A percentile compares a stretch with the other conserved stretches of the same genome.
phyloP scores from a whole-genome alignment of 2,113 vertebrate species.

The Prunella fulvescens region DNA sequence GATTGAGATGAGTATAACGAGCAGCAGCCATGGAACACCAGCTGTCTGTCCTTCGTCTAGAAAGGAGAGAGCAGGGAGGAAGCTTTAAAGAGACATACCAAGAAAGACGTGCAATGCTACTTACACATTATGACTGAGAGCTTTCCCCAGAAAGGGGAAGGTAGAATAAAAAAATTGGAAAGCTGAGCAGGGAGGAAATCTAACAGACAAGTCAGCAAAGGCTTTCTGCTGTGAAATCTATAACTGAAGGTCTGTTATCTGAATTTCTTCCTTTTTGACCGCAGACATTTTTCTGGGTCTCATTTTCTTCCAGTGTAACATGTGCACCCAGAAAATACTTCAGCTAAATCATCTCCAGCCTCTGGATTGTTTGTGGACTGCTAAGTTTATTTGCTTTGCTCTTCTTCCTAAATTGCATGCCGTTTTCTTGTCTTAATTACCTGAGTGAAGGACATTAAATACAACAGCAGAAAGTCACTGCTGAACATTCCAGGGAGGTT shows the following conservation, averaged over 20 bases:
- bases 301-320: background rate
- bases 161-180: background rate
- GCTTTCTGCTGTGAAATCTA: background rate
- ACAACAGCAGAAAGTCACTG: background rate
- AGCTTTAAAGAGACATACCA: background rate
- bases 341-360: background rate
- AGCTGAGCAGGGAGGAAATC: background rate
- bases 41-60: background rate
- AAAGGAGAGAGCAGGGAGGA: background rate
- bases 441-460: background rate
- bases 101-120: background rate
- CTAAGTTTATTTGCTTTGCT: background rate
- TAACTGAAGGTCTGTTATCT: background rate
- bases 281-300: background rate
- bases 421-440: background rate
- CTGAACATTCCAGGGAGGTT: background rate
- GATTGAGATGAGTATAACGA: conserved; percentile 5
- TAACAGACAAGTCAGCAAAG: background rate
- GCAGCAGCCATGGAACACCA: background rate
- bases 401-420: background rate
- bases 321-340: background rate
- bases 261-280: background rate
- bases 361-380: background rate
- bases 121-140: background rate
- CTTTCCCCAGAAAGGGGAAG: background rate